These are phyloP conservation scores for Alcedo quadribrachys DNA, from an alignment of 2,797 vertebrate species.

Conservation along the genomic window DNA sequence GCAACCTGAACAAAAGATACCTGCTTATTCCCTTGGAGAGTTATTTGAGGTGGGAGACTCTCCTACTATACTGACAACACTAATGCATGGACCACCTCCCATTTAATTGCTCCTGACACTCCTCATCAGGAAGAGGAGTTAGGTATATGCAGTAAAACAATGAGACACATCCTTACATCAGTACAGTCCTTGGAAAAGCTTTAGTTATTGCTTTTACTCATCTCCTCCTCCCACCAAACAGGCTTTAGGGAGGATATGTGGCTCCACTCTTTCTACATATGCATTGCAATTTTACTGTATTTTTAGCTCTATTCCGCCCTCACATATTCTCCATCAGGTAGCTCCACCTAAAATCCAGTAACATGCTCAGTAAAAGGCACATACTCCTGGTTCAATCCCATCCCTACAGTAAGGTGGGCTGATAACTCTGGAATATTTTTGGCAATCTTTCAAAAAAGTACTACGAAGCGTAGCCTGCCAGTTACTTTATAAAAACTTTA, in stretches of 20 bases:
- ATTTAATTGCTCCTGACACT: neutral
- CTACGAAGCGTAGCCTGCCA: neutral
- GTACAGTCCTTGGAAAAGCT: neutral
- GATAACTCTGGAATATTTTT: neutral
- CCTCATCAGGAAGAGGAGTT: neutral
- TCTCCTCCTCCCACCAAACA: neutral
- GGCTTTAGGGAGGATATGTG: neutral
- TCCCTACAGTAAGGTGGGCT: neutral
- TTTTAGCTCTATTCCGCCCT: neutral
- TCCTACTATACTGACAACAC: neutral
- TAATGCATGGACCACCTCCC: neutral
- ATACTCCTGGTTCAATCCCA: neutral
- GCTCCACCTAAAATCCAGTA: neutral
- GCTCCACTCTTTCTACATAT: neutral
- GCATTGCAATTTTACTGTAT: neutral
- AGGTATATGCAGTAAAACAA: neutral
- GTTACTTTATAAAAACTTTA: neutral
- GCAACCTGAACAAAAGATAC: constrained; percentile 80
- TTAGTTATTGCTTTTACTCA: neutral
- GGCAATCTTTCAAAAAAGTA: neutral
- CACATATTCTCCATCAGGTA: neutral
- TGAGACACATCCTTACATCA: neutral
- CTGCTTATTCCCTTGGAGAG: neutral
- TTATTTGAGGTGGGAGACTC: neutral
- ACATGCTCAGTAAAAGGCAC: neutral